Evolutionary conservation across 2,888 invertebrate species (phyloP).

Genomic region (Nasonovia ribisnigri): DNA sequence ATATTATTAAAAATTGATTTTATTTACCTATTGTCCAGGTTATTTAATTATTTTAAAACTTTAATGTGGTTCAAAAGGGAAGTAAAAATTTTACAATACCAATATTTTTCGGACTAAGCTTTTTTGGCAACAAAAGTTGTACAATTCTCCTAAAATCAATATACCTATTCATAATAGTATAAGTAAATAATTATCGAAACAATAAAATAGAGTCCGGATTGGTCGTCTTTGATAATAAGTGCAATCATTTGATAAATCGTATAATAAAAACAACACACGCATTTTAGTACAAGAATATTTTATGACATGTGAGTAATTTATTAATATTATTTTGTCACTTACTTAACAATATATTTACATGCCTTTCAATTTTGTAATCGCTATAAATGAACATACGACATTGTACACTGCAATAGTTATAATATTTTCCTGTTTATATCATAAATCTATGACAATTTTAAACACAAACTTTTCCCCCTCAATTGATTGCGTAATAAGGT

Average conservation of each 20-base stretch:
- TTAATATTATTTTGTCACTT: not conserved
- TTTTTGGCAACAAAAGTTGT: not conserved
- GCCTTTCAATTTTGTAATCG: not conserved
- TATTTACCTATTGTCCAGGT: not conserved
- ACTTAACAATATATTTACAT: not conserved
- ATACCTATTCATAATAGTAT: not conserved
- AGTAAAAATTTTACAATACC: too few species aligned
- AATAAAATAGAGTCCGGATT: not conserved
- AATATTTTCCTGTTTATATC: not conserved
- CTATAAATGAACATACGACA: not conserved
- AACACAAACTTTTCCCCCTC: not conserved
- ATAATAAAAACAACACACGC: not conserved
- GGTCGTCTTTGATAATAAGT: not conserved
- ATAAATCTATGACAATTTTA: not conserved
- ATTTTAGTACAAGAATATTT: not conserved
- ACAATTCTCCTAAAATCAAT: not conserved
- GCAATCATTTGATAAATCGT: not conserved
- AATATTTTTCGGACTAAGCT: too few species aligned
- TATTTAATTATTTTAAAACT: not conserved
- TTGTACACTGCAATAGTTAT: not conserved
- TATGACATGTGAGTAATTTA: not conserved
- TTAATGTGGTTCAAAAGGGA: not conserved
- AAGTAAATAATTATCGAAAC: not conserved
- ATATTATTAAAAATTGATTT: not conserved
- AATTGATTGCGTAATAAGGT: not conserved